A percentile compares a stretch with the other conserved stretches of the same genome.
These are phyloP conservation scores for Pygoscelis antarcticus DNA, from an alignment of 2,113 vertebrate species.

Conservation along the genomic window DNA sequence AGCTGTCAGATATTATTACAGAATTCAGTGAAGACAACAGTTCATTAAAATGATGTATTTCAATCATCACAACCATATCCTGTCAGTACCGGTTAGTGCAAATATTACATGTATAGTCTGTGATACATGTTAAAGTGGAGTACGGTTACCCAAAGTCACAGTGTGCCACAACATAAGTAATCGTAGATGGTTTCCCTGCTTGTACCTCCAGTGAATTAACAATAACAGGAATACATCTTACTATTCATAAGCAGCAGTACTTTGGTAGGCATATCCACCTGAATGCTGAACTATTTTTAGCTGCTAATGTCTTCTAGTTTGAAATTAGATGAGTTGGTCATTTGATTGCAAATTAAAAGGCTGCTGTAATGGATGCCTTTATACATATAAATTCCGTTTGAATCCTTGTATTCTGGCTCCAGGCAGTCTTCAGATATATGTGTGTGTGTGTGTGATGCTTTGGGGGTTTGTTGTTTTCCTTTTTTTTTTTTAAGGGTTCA, in stretches of 20 bases:
- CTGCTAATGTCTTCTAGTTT: neutral
- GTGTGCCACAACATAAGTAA: neutral
- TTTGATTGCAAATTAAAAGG: slow-evolving; percentile 17
- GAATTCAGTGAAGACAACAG: slow-evolving; percentile 35
- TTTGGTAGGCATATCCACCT: neutral
- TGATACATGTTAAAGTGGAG: neutral
- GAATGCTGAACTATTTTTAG: slow-evolving; percentile 17
- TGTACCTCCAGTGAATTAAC: neutral
- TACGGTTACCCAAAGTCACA: neutral
- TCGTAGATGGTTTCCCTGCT: neutral
- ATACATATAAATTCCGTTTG: neutral
- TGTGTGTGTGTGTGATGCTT: neutral
- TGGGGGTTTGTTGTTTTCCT: neutral
- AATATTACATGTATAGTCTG: neutral
- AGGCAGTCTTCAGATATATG: neutral
- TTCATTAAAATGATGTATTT: slow-evolving; percentile 60
- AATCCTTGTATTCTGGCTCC: neutral
- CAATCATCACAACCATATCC: neutral
- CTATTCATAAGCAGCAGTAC: slow-evolving; percentile 13
- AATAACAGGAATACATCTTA: neutral
- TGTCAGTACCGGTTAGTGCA: neutral
- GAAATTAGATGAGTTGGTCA: slow-evolving; percentile 22
- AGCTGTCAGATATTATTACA: neutral
- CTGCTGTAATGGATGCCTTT: neutral
- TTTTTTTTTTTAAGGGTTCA: neutral